Base-by-base conservation (phyloP, 2,888 invertebrate genomes). In the Heliothis peltigera region DNA sequence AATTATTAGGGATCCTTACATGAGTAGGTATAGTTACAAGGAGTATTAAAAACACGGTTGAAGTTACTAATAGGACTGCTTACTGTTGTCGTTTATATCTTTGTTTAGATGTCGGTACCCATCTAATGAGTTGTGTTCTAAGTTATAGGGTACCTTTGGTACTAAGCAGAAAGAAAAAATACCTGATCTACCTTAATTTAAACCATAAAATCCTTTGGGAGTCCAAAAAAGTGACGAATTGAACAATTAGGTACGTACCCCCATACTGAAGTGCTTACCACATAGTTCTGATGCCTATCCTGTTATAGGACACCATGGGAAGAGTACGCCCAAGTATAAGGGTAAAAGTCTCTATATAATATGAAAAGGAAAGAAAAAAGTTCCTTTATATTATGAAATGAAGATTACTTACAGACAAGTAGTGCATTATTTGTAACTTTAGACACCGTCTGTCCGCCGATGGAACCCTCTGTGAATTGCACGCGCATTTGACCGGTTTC, bases 351-450 rank as follows among this genome's bases (percentile, higher is more conserved):
- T 17, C 17, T 17, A 21, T 43, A 44, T 28, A 43, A 53, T 39
- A 39, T 39, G 39, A 48, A 46, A 8, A 67, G 19, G 15, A 15
- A 42, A 12, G 18, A 39, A 54, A 62, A 56, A 67, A 28, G 25
- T 56, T 48, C 12, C 10, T 54, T 44, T 68, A 46, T 58, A 46
- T 4, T 18, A 74, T 68, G 48, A 74, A 59, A 68, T 70, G 69
- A 57, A 71, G 57, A 70, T 70, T 57, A 63, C 76, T 55, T 58
- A 55, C 71, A 58, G 71, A 71, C 76, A 71, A 71, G 72, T 76
- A 64, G 73, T 73, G 77, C 72, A 73, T 77, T 77, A 73, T 77
- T 72, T 60, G 77, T 77, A 77, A 72, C 72, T 73, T 77, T 60
- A 73, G 60, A 72, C 53, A 60, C 48, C 28, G 66, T 57, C 58